Base-by-base conservation (phyloP, 1,140 invertebrate genomes). In the Adoxophyes honmai region DNA sequence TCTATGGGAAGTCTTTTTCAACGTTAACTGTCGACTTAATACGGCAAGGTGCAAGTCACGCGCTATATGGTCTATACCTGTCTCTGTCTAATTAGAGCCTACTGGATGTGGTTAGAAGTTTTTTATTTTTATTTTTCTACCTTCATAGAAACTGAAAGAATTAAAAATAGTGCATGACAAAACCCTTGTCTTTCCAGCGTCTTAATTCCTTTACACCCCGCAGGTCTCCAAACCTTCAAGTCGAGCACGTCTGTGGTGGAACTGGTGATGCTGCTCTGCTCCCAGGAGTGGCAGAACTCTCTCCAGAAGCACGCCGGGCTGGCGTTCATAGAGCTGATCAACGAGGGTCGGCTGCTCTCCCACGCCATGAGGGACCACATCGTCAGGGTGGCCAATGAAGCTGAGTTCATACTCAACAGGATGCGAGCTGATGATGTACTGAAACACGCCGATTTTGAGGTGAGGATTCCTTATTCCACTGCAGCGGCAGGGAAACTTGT, bases 291-390 rank as follows among this genome's bases (percentile, higher is more conserved):
- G 98, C 99, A 99, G 88, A 99, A 99, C 89, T 99, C 98, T 0
- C 88, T 99, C 11, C 98, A 99, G 86, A 99, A 99, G 90, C 98
- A 99, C 90, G 98, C 99, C 4, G 98, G 99, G 0, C 91, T 99
- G 10, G 98, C 98, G 7, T 99, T 99, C 89, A 99, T 99, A 73
- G 98, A 99, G 89, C 91, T 99, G 21, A 99, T 99, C 68, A 99
- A 99, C 86, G 98, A 99, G 91, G 98, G 98, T 67, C 94, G 98
- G 64, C 91, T 99, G 56, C 91, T 99, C 58, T 98, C 98, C 7
- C 98, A 99, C 89, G 98, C 98, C 10, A 99, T 99, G 94, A 95
- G 99, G 85, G 98, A 99, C 90, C 98, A 99, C 88, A 99, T 99
- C 77, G 98, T 99, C 10, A 91, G 98, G 59, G 98, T 99, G 16